These are phyloP conservation scores for roundworm (Caenorhabditis elegans) DNA, from an alignment of 1,140 invertebrate genomes.

Conservation along the genomic window WBcel235 BX284603.4:983501-984000, in stretches of 20 bases:
- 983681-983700: not conserved
- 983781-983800: no score
- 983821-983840: no score
- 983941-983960: no score
- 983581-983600: not conserved
- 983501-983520: not conserved
- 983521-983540: not conserved
- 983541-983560: not conserved
- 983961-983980: no score
- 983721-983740: not conserved
- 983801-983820: no score
- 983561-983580: not conserved
- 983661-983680: constrained; percentile 11
- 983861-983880: no score
- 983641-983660: not conserved
- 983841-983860: no score
- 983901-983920: no score
- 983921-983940: no score
- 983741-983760: not conserved
- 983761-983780: not conserved
- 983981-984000: no score
- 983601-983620: not conserved
- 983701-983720: not conserved
- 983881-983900: no score
- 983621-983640: not conserved